Conservation (phyloP, 1,140 invertebrate genomes). For the Lamellibrachia luymesi region DNA sequence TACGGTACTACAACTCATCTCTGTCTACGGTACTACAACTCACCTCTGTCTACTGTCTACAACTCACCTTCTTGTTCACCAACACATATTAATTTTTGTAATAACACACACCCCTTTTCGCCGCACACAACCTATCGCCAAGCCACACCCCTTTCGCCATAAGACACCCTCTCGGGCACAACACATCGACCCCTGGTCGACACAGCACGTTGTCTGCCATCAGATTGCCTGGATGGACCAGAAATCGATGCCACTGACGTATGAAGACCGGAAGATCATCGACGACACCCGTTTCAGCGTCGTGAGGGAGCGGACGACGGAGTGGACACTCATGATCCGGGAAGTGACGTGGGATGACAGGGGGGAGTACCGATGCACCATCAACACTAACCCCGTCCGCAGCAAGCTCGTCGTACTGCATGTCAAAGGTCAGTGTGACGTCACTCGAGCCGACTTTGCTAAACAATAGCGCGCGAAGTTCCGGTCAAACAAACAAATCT, state of each 20-base stretch:
- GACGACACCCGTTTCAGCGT: slow-evolving; percentile 47
- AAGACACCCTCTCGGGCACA: no score
- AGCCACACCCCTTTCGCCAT: no score
- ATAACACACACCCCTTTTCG: no score
- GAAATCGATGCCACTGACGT: slow-evolving; percentile 39
- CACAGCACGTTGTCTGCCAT: background rate
- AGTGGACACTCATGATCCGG: slow-evolving; percentile 49
- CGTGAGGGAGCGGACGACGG: slow-evolving; percentile 43
- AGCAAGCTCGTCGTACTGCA: slow-evolving; percentile 47
- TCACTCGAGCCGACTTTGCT: background rate
- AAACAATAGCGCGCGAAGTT: no score
- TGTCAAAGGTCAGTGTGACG: slow-evolving; percentile 45
- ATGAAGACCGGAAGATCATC: slow-evolving; percentile 43
- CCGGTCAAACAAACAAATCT: background rate
- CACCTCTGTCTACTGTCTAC: no score
- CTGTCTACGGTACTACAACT: no score
- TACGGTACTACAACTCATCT: no score
- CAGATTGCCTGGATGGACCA: slow-evolving; percentile 52
- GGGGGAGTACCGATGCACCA: slow-evolving; percentile 47
- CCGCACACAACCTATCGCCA: no score
- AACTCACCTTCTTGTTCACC: no score
- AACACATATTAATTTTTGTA: no score
- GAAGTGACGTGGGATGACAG: slow-evolving; percentile 40
- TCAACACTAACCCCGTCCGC: slow-evolving; percentile 51
- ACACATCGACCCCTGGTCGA: background rate